phyloP scores from a whole-genome alignment of 2,888 invertebrate species.

The Xestia c-nigrum region DNA sequence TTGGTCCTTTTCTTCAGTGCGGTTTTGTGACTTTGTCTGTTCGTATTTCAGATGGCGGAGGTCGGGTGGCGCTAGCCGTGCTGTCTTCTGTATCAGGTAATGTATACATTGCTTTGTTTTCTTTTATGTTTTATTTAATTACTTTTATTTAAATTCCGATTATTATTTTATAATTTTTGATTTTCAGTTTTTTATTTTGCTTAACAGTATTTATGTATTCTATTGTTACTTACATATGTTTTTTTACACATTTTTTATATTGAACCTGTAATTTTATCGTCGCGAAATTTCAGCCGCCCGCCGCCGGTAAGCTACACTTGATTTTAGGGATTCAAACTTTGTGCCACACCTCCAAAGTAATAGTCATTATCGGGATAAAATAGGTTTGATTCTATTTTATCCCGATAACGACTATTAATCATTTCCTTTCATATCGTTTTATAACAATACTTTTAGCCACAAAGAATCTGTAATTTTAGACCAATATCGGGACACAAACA shows the following conservation, averaged over 20 bases:
- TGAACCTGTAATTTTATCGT: neutral
- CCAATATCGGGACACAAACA: neutral
- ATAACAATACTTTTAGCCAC: too few species aligned
- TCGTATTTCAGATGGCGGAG: constrained; percentile 76
- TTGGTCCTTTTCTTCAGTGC: constrained; percentile 56
- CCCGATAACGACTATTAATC: neutral
- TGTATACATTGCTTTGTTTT: constrained; percentile 65
- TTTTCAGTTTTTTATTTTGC: neutral
- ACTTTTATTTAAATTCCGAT: neutral
- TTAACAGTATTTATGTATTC: neutral
- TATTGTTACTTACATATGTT: neutral
- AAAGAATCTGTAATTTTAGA: neutral
- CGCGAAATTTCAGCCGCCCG: constrained; percentile 1
- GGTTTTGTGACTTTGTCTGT: constrained; percentile 60
- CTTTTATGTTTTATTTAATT: constrained; percentile 40
- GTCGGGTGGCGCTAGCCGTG: constrained; percentile 33
- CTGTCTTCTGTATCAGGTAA: constrained; percentile 71
- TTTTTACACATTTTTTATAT: neutral
- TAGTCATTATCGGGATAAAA: constrained; percentile 31
- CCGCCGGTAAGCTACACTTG: constrained; percentile 23
- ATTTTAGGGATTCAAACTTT: constrained; percentile 43
- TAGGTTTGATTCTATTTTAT: neutral
- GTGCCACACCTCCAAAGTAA: constrained; percentile 7
- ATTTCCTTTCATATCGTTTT: neutral
- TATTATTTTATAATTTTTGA: constrained; percentile 24